Evolutionary conservation across 2,888 invertebrate genomes (phyloP).

Genomic region (Eustalomyia histrio): DNA sequence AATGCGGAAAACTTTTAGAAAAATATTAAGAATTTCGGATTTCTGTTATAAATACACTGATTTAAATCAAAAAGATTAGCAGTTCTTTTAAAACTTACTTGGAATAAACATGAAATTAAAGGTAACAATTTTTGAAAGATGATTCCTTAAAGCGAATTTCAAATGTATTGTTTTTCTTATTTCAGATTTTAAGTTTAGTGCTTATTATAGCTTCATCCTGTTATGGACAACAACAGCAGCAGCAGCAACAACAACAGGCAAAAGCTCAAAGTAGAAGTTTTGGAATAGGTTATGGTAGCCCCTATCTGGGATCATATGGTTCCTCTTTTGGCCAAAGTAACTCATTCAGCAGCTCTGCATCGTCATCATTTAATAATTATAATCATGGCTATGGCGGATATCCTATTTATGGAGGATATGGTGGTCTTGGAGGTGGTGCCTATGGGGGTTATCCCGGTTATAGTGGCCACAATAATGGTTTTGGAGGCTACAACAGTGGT

Average conservation of each 20-base stretch:
- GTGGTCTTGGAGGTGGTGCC: conserved; percentile 56
- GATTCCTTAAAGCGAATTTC: background rate
- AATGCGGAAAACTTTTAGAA: conserved; percentile 39
- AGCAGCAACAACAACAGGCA: conserved; percentile 10
- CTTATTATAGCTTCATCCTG: conserved; percentile 15
- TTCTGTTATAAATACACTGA: conserved; percentile 49
- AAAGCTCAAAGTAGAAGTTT: conserved; percentile 57
- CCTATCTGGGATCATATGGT: conserved; percentile 25
- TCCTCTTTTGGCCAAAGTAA: conserved; percentile 48
- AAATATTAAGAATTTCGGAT: background rate
- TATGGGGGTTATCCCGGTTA: conserved; percentile 41
- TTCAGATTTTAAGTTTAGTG: conserved; percentile 29
- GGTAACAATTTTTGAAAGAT: background rate
- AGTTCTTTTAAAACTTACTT: conserved; percentile 11
- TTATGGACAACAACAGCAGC: conserved; percentile 11
- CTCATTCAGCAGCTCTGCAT: conserved; percentile 33
- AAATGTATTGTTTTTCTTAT: background rate
- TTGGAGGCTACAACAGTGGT: conserved; percentile 37
- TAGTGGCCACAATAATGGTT: conserved; percentile 44
- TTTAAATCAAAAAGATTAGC: background rate
- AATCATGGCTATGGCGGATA: conserved; percentile 43
- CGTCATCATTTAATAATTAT: conserved; percentile 36
- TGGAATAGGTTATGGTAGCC: conserved; percentile 28
- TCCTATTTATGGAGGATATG: conserved; percentile 55
- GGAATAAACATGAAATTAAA: conserved; percentile 34